Base-by-base conservation (phyloP, 2,888 invertebrate genomes). In the Volucella bombylans region DNA sequence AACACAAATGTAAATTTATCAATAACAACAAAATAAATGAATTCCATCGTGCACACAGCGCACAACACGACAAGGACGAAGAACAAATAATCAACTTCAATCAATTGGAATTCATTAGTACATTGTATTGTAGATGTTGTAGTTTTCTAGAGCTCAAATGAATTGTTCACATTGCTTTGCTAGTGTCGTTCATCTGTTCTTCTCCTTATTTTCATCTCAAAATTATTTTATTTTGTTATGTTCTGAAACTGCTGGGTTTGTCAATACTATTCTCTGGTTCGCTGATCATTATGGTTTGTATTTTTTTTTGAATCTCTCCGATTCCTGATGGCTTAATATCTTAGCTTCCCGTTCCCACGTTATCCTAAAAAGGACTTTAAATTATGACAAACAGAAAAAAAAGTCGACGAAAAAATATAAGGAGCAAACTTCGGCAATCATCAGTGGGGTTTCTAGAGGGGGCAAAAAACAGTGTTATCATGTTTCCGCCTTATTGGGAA, bases 401-500 rank as follows among this genome's bases (percentile, higher is more conserved):
- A 62, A 52, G 18, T 31, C 6, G 23, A 41, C 41, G 31, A 31
- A 65, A 12, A 52, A 31, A 62, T 45, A 15, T 45, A 52, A 52
- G 6, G 8, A 43, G 10, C 10, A 61, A 52, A 52, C 31, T 52
- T 14, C 31, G 50, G 11, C 47, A n/a, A n/a, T 18, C 54, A 43
- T 61, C 11, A 18, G 14, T 14, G 54, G 31, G 49, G 62, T 47
- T 47, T 49, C 6, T 31, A 15, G 47, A 49, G 43, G 45, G 8
- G 15, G 11, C 14, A 73, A 61, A 79, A 73, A 74, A 47, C 14
- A 1, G 45, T 65, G 57, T 71, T 82, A 82, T 82, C 82, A 43
- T 55, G 71, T 82, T 82, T 82, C 77, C 82, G 64, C 76, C 65
- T 65, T 77, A 82, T 82, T 79, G 79, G 57, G 18, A 72, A 79